phyloP scores from a whole-genome alignment of 2,797 vertebrate genomes.

The Hafferia zeledoni region DNA sequence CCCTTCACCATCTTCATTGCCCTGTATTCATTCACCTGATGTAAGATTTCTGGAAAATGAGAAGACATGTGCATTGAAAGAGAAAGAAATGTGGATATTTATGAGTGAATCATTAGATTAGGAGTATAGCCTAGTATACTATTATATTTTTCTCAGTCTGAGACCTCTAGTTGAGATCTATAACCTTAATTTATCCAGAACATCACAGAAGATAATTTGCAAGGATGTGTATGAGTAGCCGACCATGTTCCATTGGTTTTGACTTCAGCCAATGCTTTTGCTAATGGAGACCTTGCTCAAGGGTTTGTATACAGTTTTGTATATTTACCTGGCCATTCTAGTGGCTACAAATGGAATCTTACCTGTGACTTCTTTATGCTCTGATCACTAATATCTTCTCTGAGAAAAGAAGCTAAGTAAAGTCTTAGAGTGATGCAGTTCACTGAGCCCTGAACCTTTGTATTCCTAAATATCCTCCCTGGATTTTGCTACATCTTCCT shows the following conservation, averaged over 20 bases:
- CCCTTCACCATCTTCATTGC: not conserved
- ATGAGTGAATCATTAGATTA: not conserved
- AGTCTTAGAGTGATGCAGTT: not conserved
- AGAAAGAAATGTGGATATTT: not conserved
- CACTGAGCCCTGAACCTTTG: not conserved
- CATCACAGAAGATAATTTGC: slow-evolving; percentile 3
- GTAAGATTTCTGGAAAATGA: not conserved
- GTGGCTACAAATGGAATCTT: not conserved
- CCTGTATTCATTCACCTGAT: not conserved
- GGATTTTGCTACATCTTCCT: not conserved
- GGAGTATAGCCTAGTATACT: not conserved
- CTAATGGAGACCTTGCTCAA: not conserved
- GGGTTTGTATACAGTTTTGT: not conserved
- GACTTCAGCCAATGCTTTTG: not conserved
- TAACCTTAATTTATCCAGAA: not conserved
- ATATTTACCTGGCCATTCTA: not conserved
- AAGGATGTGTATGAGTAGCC: not conserved
- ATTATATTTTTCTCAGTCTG: not conserved
- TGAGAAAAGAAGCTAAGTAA: not conserved
- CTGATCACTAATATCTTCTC: not conserved
- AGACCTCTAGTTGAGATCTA: not conserved
- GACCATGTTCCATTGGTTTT: not conserved
- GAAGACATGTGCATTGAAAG: not conserved
- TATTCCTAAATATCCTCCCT: not conserved
- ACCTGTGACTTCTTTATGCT: not conserved